Base-by-base conservation (phyloP, 2,797 vertebrate species). In the Silurus lanzhouensis region DNA sequence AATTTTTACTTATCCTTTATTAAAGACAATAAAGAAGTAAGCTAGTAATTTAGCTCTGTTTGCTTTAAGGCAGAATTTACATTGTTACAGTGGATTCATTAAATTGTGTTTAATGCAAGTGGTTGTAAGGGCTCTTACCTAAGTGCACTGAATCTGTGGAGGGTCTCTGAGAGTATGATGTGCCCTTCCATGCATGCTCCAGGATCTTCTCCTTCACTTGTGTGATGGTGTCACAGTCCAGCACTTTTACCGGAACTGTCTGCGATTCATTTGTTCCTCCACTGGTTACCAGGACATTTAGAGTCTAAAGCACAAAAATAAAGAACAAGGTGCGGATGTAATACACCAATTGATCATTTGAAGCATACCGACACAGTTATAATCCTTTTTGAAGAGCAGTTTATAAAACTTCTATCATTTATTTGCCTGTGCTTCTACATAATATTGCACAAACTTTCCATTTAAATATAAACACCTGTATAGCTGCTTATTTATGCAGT, bases 171-270 rank as follows among this genome's bases (percentile, higher is more conserved):
- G 96, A 96, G 88, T 96, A 97, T 2, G 97, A 96, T 0, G 96
- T 96, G 88, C 97, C 96, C 91, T 99, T 99, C 88, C 96, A 98
- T 83, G 97, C 95, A 92, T 99, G 97, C 86, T 99, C 98, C 66
- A 99, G 93, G 89, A 99, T 96, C 92, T 99, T 99, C 93, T 99
- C 98, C 90, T 99, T 99, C 91, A 98, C 98, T 90, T 99, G 98
- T 1, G 96, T 97, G 92, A 99, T 97, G 91, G 97, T 99, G 91
- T 99, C 98, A 88, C 96, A 97, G 92, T 99, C 98, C 71, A 99
- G 90, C 48, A 98, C 96, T 91, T 98, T 99, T 0, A 96, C 95
- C 1, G 96, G 95, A 46, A 98, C 89, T 0, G 96, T 96, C 88
- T 97, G 97, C 27, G 92, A 93, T 83, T 97, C 96, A 80, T 93